Percentiles rank a stretch among this genome's conserved stretches.
These are phyloP conservation scores for Bombus difficillimus DNA, from an alignment of 1,140 invertebrate species.

Conservation along the genomic window DNA sequence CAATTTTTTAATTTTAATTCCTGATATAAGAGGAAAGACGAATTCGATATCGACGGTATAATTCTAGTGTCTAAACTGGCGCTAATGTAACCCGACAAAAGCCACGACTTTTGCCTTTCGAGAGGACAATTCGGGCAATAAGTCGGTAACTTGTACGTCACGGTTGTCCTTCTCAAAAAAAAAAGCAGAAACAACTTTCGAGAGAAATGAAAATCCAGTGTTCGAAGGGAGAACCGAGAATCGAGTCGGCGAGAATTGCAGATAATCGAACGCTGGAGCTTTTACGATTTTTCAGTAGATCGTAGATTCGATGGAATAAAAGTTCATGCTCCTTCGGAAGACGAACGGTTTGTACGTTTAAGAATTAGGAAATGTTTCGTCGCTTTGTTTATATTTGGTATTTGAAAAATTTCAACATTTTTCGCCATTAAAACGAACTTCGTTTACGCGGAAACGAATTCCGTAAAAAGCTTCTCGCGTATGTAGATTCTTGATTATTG, in stretches of 20 bases:
- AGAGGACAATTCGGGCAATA: slow-evolving; percentile 61
- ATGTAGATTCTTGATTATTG: background rate
- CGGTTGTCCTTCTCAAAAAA: background rate
- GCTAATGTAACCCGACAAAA: slow-evolving; percentile 63
- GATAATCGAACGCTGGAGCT: background rate
- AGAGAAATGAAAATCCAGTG: background rate
- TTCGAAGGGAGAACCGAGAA: background rate
- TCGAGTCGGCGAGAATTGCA: background rate
- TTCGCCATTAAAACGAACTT: background rate
- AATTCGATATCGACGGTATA: slow-evolving; percentile 24
- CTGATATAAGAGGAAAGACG: background rate
- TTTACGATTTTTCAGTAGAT: too few relatives aligned
- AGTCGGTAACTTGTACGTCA: slow-evolving; percentile 63
- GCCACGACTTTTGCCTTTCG: slow-evolving; percentile 52
- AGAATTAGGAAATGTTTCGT: background rate
- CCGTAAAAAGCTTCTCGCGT: background rate
- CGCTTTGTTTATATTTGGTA: background rate
- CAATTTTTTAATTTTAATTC: background rate
- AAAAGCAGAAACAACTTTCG: background rate
- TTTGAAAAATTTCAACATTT: background rate
- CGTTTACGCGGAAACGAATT: background rate
- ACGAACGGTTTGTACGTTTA: background rate
- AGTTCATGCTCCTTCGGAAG: background rate
- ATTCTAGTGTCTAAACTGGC: slow-evolving; percentile 58
- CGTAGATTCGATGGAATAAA: background rate